phyloP scores from a whole-genome alignment of 2,797 vertebrate species.

The Neosalanx taihuensis region DNA sequence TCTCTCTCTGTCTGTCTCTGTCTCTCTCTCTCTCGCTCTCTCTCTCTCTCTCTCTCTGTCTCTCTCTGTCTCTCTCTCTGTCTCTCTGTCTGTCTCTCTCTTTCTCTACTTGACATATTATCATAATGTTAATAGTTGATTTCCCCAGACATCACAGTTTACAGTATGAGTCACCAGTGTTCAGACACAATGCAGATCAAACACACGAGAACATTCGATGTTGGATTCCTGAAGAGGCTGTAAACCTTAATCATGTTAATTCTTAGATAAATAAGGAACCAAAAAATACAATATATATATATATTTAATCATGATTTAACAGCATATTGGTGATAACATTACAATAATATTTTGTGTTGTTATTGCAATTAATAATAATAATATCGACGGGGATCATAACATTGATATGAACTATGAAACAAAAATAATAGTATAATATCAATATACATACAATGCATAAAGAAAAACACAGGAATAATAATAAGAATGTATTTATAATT shows the following conservation, averaged over 20 bases:
- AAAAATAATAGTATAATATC: constrained; percentile 6
- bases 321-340: not conserved
- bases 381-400: not conserved
- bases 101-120: constrained; percentile 11
- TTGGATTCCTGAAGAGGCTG: not conserved
- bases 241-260: not conserved
- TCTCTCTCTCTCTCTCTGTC: no score
- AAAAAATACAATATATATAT: not conserved
- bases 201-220: not conserved
- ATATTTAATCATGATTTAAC: not conserved
- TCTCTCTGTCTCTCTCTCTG: constrained; percentile 13
- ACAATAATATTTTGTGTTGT: not conserved
- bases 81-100: constrained; percentile 14
- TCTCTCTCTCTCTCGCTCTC: no score
- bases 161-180: constrained; percentile 16
- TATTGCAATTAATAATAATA: constrained; percentile 8
- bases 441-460: not conserved
- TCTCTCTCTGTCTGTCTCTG: not conserved
- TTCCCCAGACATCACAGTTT: constrained; percentile 27
- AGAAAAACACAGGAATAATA: constrained; percentile 2
- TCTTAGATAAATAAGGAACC: not conserved
- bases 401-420: not conserved
- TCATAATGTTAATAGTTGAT: constrained; percentile 30
- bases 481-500: not conserved
- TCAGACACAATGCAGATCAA: constrained; percentile 2